Evolutionary conservation across 2,888 invertebrate species (phyloP).

Genomic region (Falcaria lacertinaria): DNA sequence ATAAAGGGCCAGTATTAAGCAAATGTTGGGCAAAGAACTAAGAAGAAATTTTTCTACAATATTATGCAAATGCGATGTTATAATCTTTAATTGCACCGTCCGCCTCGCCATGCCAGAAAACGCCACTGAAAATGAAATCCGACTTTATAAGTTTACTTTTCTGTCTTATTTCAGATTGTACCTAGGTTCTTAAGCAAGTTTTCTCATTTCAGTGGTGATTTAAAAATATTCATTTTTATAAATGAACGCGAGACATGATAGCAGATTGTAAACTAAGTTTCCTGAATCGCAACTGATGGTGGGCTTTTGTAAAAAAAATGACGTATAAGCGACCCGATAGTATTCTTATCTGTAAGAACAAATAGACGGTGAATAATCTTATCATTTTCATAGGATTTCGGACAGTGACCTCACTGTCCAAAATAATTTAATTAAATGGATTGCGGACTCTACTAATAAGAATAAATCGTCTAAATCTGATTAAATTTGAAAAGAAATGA

Average conservation of each 20-base stretch:
- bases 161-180: slow-evolving; percentile 18
- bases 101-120: slow-evolving; percentile 29
- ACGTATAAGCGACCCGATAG: no score
- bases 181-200: slow-evolving; percentile 18
- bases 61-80: slow-evolving; percentile 58
- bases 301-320: no score
- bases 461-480: neutral
- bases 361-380: no score
- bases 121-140: slow-evolving; percentile 37
- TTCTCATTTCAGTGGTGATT: slow-evolving; percentile 12
- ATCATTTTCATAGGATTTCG: no score
- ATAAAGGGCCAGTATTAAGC: no score
- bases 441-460: neutral
- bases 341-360: no score
- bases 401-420: no score
- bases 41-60: slow-evolving; percentile 40
- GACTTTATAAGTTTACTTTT: slow-evolving; percentile 33
- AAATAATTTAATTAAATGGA: no score
- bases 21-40: slow-evolving; percentile 25
- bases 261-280: no score
- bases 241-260: no score
- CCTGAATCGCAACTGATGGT: no score
- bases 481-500: neutral
- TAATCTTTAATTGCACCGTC: slow-evolving; percentile 55
- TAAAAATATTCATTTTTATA: no score